A percentile compares a stretch with the other conserved stretches of the same genome.
Evolutionary conservation across 23 tunicate genomes (phyloP).

Genomic region (Ascidia mentula): DNA sequence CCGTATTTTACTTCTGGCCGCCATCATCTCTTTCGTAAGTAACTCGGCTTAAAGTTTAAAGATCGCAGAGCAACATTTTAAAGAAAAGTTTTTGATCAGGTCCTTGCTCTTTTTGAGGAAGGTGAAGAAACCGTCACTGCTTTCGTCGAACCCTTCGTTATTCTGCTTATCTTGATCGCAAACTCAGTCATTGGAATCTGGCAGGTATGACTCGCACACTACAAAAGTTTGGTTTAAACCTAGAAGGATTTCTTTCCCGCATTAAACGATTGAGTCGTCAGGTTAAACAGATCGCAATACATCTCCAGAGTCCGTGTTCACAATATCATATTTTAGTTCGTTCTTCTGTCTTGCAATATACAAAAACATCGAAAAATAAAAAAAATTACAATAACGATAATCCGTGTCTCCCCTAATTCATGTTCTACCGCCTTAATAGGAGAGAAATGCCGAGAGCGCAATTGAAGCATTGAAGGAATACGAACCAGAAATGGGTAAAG

Average conservation of each 20-base stretch:
- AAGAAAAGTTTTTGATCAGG: constrained; percentile 20
- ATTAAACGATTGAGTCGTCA: background rate
- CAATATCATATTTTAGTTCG: too few species aligned
- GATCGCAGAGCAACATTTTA: too few species aligned
- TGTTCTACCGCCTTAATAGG: constrained; percentile 49
- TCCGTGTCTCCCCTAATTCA: too few species aligned
- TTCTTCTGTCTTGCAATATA: too few species aligned
- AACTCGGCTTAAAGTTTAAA: background rate
- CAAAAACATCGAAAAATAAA: too few species aligned
- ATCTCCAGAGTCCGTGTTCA: too few species aligned
- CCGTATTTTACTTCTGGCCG: constrained; percentile 93
- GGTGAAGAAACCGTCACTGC: constrained; percentile 98
- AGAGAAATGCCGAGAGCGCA: constrained; percentile 97
- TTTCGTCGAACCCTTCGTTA: constrained; percentile 97
- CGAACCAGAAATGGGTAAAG: constrained; percentile 99
- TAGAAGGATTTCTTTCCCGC: background rate
- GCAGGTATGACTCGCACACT: constrained; percentile 58
- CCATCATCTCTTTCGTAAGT: constrained; percentile 95
- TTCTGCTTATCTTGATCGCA: constrained; percentile 93
- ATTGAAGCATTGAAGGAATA: constrained; percentile 99
- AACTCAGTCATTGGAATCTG: constrained; percentile 99
- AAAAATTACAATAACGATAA: too few species aligned
- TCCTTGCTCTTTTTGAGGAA: constrained; percentile 95
- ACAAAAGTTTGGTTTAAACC: too few species aligned
- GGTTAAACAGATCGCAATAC: background rate